Conservation (phyloP, 2,888 invertebrate genomes). For the Drosophila subsilvestris region DNA sequence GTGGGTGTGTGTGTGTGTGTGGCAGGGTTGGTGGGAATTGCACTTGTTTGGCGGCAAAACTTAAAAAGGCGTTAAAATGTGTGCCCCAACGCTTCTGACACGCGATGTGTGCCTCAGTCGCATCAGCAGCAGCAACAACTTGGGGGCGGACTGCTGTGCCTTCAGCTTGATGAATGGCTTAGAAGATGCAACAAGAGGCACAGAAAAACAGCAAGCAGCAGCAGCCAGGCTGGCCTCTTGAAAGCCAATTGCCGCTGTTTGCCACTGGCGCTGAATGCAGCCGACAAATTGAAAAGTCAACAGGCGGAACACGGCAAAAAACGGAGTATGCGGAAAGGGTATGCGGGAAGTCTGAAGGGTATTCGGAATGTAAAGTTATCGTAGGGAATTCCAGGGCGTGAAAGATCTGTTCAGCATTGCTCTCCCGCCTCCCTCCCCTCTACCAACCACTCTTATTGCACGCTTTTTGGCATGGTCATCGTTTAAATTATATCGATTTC, state of each 20-base stretch:
- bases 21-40: slow-evolving; percentile 66
- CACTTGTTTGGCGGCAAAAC: slow-evolving; percentile 79
- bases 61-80: slow-evolving; percentile 81
- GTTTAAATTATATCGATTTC: slow-evolving; percentile 82
- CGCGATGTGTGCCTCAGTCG: slow-evolving; percentile 61
- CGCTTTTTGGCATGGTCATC: slow-evolving; percentile 53
- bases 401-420: no score
- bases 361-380: neutral
- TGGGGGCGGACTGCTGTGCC: slow-evolving; percentile 38
- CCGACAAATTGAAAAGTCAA: slow-evolving; percentile 53
- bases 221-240: slow-evolving; percentile 31
- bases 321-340: no score
- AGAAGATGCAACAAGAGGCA: slow-evolving; percentile 42
- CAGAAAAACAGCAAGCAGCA: slow-evolving; percentile 16
- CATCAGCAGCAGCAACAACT: slow-evolving; percentile 45
- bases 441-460: no score
- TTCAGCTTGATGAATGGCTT: slow-evolving; percentile 41
- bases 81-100: slow-evolving; percentile 61
- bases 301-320: neutral
- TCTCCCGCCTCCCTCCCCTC: no score
- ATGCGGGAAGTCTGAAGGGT: neutral
- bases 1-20: neutral
- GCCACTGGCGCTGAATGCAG: slow-evolving; percentile 26
- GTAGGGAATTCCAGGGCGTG: neutral
- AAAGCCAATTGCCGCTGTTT: slow-evolving; percentile 53